phyloP scores from a whole-genome alignment of 1,140 invertebrate species.

The Macrobrachium rosenbergii region DNA sequence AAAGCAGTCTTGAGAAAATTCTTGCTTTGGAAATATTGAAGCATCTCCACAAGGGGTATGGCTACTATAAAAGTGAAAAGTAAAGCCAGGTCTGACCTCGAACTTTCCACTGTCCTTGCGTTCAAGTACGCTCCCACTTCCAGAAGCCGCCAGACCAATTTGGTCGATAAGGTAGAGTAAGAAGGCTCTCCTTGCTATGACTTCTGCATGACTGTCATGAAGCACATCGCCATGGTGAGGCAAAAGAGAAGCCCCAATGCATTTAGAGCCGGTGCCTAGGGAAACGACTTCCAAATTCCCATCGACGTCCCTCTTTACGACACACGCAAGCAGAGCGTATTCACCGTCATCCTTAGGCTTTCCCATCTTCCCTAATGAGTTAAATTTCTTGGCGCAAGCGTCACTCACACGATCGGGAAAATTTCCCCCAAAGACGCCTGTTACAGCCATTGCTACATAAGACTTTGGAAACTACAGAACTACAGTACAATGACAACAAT shows the following conservation, averaged over 20 bases:
- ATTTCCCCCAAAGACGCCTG: conserved; percentile 7
- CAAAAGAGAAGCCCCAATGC: conserved; percentile 82
- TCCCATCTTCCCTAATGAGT: conserved; percentile 81
- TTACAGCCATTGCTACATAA: not conserved
- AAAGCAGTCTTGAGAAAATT: conserved; percentile 56
- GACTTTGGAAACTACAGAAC: not conserved
- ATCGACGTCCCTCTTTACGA: conserved; percentile 73
- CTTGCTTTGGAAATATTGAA: conserved; percentile 81
- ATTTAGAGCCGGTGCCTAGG: conserved; percentile 91
- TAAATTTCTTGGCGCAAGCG: conserved; percentile 76
- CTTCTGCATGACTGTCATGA: conserved; percentile 93
- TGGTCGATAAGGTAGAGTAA: conserved; percentile 82
- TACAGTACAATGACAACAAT: not conserved
- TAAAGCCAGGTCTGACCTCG: conserved; percentile 75
- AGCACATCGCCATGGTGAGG: conserved; percentile 79
- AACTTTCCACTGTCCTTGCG: conserved; percentile 64
- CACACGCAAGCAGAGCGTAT: conserved; percentile 86
- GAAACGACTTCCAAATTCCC: conserved; percentile 78
- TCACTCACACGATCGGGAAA: conserved; percentile 74
- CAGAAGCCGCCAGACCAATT: conserved; percentile 71
- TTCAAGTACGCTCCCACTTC: conserved; percentile 70
- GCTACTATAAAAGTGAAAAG: conserved; percentile 89
- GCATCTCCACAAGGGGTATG: conserved; percentile 95
- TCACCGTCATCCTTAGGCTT: conserved; percentile 80
- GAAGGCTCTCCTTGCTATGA: conserved; percentile 86